phyloP scores from a whole-genome alignment of 2,113 vertebrate species.

The Albula glossodonta region DNA sequence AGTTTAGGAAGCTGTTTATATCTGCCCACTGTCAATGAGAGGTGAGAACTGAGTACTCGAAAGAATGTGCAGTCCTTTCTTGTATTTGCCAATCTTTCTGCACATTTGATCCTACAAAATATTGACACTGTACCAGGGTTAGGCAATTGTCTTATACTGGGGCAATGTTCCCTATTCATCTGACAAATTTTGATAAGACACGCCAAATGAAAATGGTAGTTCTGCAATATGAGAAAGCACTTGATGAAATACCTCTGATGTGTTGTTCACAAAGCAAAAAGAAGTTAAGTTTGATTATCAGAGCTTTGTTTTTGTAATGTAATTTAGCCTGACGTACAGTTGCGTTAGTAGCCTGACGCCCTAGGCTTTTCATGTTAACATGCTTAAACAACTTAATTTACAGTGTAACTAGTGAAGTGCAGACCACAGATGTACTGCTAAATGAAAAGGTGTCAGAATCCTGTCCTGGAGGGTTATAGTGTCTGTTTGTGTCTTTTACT shows the following conservation, averaged over 20 bases:
- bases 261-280: not conserved
- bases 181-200: not conserved
- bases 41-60: not conserved
- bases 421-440: no score
- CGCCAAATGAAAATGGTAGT: not conserved
- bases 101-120: not conserved
- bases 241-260: not conserved
- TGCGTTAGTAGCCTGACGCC: no score
- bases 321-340: no score
- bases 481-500: no score
- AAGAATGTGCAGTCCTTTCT: not conserved
- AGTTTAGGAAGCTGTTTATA: not conserved
- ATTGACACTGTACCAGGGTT: not conserved
- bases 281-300: no score
- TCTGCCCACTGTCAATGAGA: not conserved
- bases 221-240: not conserved
- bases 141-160: not conserved
- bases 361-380: no score
- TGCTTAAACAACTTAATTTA: no score
- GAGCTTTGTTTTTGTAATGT: no score
- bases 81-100: not conserved
- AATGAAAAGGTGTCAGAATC: no score
- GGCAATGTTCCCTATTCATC: not conserved
- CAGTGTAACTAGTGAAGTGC: no score
- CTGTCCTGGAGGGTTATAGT: no score